phyloP scores from a whole-genome alignment of 2,113 vertebrate species.

The Xiphophorus maculatus region DNA sequence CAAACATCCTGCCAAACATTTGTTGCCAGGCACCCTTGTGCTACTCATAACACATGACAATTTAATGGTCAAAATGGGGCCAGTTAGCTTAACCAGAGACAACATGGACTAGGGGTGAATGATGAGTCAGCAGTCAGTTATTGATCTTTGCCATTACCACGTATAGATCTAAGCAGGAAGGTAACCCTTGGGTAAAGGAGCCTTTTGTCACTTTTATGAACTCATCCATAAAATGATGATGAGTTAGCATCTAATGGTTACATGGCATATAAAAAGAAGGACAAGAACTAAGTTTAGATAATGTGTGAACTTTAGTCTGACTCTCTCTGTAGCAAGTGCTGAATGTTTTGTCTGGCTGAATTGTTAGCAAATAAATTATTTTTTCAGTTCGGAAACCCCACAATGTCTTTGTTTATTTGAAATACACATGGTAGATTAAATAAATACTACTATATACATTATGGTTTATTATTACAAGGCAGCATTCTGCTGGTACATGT shows the following conservation, averaged over 20 bases:
- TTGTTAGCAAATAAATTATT: background rate
- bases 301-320: conserved; percentile 12
- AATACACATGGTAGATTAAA: background rate
- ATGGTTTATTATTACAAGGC: background rate
- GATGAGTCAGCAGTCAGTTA: conserved; percentile 66
- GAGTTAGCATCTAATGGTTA: conserved; percentile 48
- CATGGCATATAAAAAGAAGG: conserved; percentile 39
- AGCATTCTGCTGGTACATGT: background rate
- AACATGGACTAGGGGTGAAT: conserved; percentile 45
- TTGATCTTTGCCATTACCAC: conserved; percentile 66
- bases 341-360: background rate
- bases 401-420: background rate
- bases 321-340: background rate
- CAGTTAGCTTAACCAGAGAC: conserved; percentile 69
- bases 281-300: conserved; percentile 30
- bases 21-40: conserved; percentile 65
- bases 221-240: conserved; percentile 27
- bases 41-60: conserved; percentile 70
- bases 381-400: background rate
- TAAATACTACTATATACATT: no score
- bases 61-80: conserved; percentile 71
- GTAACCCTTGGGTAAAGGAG: conserved; percentile 60
- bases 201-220: conserved; percentile 71
- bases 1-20: conserved; percentile 70
- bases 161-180: conserved; percentile 44